Evolutionary conservation across 2,888 invertebrate genomes (phyloP).

Genomic region (Stegana nigrithorax): DNA sequence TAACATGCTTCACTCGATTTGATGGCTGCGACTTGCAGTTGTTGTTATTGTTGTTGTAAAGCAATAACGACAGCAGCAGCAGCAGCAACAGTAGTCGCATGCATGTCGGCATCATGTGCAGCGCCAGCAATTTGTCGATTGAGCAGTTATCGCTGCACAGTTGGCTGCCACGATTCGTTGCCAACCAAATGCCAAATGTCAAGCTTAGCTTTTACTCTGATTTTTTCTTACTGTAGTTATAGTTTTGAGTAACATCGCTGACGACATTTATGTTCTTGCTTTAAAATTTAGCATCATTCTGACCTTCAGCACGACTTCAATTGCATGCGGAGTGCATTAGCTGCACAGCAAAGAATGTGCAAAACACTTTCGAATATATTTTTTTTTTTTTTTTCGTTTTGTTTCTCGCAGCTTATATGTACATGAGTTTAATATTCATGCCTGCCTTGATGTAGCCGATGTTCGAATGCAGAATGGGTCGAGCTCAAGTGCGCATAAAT

Average conservation of each 20-base stretch:
- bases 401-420: no score
- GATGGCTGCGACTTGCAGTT: no score
- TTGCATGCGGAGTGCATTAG: neutral
- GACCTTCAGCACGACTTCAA: neutral
- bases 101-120: no score
- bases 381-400: neutral
- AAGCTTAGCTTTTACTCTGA: slow-evolving; percentile 1
- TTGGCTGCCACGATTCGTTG: no score
- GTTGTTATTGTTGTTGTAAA: no score
- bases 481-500: slow-evolving; percentile 4
- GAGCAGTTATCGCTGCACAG: neutral
- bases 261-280: neutral
- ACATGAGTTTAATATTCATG: slow-evolving; percentile 11
- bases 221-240: neutral
- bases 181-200: neutral
- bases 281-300: neutral
- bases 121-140: no score
- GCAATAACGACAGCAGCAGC: no score
- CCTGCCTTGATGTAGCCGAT: slow-evolving; percentile 4
- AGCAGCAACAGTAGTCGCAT: no score
- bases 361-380: slow-evolving; percentile 10
- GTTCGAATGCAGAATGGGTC: neutral
- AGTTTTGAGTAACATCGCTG: neutral
- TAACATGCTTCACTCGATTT: no score
- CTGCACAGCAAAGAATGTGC: slow-evolving; percentile 2